phyloP scores from a whole-genome alignment of 30 jellyfish, hydroid and myxozoan genomes.

The Hydra vulgaris region DNA sequence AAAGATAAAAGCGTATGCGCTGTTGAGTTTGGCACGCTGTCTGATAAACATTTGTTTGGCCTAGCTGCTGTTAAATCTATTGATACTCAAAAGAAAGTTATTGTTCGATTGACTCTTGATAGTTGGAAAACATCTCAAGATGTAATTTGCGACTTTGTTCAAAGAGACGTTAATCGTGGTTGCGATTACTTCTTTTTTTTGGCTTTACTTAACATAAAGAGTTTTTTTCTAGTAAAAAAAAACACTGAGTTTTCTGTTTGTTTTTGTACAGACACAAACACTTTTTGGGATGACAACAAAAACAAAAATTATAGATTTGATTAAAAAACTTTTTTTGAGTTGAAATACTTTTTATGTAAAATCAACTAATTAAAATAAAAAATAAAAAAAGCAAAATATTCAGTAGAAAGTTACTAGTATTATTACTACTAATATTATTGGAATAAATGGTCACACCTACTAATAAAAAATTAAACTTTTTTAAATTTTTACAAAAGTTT shows the following conservation, averaged over 20 bases:
- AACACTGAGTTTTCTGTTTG: neutral
- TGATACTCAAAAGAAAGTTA: neutral
- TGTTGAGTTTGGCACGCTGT: neutral
- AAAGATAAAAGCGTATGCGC: neutral
- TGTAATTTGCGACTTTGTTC: neutral
- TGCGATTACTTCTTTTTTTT: neutral
- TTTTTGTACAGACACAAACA: neutral
- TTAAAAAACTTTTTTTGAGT: too few species aligned
- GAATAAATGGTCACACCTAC: too few species aligned
- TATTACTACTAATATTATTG: too few species aligned
- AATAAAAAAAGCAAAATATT: too few species aligned
- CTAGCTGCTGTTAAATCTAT: neutral
- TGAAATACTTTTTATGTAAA: too few species aligned
- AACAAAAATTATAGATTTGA: neutral
- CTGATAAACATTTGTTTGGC: neutral
- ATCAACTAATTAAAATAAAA: too few species aligned
- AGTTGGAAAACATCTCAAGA: neutral
- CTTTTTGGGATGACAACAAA: neutral
- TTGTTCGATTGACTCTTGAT: neutral
- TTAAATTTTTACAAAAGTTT: too few species aligned
- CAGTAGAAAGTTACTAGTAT: too few species aligned
- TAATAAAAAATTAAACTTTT: too few species aligned
- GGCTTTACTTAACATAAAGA: neutral
- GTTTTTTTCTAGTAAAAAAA: neutral
- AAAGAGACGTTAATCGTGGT: neutral